A percentile compares a stretch with the other conserved stretches of the same genome.
Evolutionary conservation across 2,113 vertebrate genomes (phyloP).

Genomic region (Salvelinus sp.): DNA sequence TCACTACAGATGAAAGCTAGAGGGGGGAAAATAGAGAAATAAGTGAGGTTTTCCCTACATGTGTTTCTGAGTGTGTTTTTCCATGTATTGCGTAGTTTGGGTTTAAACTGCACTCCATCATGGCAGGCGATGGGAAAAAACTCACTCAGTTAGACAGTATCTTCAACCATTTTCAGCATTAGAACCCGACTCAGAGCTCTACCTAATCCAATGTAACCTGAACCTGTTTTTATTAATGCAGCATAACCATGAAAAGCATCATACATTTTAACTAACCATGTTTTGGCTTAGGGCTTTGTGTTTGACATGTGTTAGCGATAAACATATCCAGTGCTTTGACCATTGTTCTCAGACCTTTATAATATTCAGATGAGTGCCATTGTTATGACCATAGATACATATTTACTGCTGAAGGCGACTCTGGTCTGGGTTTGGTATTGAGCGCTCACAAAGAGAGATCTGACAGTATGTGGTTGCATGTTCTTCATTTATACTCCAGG

Average conservation of each 20-base stretch:
- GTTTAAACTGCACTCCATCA: constrained; percentile 11
- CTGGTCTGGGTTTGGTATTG: constrained; percentile 27
- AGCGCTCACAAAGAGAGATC: constrained; percentile 11
- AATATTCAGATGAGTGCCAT: too few species aligned
- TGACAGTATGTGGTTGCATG: constrained; percentile 32
- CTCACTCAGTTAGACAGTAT: too few species aligned
- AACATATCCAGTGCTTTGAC: too few species aligned
- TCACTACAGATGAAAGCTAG: constrained; percentile 49
- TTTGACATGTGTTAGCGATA: too few species aligned
- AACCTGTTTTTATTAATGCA: background rate
- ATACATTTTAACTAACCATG: too few species aligned
- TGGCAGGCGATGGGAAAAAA: too few species aligned
- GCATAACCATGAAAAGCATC: too few species aligned
- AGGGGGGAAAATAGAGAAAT: constrained; percentile 47
- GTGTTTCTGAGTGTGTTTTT: constrained; percentile 42
- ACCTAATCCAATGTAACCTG: background rate
- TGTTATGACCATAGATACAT: constrained; percentile 8
- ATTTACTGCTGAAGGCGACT: constrained; percentile 32
- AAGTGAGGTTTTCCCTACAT: constrained; percentile 40
- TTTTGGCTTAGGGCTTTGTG: too few species aligned
- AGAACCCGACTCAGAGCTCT: background rate
- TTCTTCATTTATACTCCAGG: background rate
- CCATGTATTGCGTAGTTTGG: constrained; percentile 18
- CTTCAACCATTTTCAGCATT: too few species aligned
- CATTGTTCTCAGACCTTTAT: too few species aligned